Evolutionary conservation across 1,140 invertebrate genomes (phyloP).

Genomic region (Laodelphax striatellus): DNA sequence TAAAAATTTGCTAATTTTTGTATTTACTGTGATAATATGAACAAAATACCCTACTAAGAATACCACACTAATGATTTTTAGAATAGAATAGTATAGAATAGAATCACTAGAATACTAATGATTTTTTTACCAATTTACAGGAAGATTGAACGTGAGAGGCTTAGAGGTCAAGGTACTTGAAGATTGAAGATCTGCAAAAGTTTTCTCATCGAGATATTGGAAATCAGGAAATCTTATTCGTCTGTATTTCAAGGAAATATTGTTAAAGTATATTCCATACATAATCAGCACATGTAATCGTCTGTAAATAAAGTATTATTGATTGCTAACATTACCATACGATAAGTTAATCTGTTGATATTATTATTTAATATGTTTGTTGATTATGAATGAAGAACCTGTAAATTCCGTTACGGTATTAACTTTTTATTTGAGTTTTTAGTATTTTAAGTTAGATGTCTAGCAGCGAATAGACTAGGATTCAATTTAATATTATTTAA

Average conservation of each 20-base stretch:
- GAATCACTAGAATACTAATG: not conserved
- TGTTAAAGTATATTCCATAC: not conserved
- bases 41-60: too few relatives aligned
- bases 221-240: not conserved
- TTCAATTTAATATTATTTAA: not conserved
- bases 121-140: not conserved
- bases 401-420: not conserved
- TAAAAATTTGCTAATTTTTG: too few relatives aligned
- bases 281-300: constrained; percentile 2
- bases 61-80: too few relatives aligned
- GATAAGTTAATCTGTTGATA: not conserved
- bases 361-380: not conserved
- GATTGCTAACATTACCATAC: not conserved
- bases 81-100: too few relatives aligned
- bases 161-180: not conserved
- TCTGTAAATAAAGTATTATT: not conserved
- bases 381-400: not conserved
- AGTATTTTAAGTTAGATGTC: not conserved
- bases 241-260: not conserved
- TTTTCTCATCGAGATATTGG: not conserved
- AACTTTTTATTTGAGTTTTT: not conserved
- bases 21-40: too few relatives aligned
- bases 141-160: not conserved
- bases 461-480: not conserved
- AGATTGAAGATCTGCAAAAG: not conserved